These are phyloP conservation scores for Melinaea marsaeus DNA, from an alignment of 2,888 invertebrate genomes.

Conservation along the genomic window DNA sequence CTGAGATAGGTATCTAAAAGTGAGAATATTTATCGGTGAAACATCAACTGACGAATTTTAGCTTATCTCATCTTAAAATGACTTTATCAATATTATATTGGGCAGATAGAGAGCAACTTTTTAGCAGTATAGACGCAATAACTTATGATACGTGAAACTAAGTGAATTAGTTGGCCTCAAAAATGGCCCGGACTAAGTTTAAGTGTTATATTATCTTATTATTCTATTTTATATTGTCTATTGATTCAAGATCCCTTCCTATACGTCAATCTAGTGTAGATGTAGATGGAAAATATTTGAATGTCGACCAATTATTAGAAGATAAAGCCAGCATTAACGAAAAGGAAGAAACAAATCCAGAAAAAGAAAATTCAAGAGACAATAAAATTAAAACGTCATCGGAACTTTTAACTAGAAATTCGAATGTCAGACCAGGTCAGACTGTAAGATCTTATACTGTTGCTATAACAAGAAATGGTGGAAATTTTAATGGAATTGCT, in stretches of 20 bases:
- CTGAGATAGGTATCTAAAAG: not conserved
- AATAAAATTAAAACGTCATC: not conserved
- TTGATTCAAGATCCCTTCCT: conserved; percentile 47
- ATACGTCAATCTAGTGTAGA: conserved; percentile 34
- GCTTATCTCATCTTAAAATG: conserved; percentile 33
- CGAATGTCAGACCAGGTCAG: conserved; percentile 48
- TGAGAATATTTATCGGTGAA: not conserved
- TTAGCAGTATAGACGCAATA: conserved; percentile 36
- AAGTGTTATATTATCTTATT: conserved; percentile 50
- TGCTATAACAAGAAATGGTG: conserved; percentile 42
- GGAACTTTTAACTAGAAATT: not conserved
- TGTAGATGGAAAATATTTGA: conserved; percentile 11
- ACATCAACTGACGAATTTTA: conserved; percentile 11
- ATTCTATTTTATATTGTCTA: conserved; percentile 40
- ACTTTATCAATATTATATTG: conserved; percentile 40
- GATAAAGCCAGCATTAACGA: not conserved
- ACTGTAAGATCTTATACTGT: conserved; percentile 41
- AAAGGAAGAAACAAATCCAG: conserved; percentile 15
- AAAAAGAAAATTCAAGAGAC: conserved; percentile 25
- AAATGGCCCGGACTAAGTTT: conserved; percentile 55
- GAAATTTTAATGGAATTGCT: conserved; percentile 46
- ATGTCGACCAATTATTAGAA: not conserved
- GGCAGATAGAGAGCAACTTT: conserved; percentile 20
- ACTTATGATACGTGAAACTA: conserved; percentile 42
- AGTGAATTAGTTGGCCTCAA: conserved; percentile 39